Base-by-base conservation (phyloP, 1,140 invertebrate genomes). In the Pseudomyrmex gracilis region DNA sequence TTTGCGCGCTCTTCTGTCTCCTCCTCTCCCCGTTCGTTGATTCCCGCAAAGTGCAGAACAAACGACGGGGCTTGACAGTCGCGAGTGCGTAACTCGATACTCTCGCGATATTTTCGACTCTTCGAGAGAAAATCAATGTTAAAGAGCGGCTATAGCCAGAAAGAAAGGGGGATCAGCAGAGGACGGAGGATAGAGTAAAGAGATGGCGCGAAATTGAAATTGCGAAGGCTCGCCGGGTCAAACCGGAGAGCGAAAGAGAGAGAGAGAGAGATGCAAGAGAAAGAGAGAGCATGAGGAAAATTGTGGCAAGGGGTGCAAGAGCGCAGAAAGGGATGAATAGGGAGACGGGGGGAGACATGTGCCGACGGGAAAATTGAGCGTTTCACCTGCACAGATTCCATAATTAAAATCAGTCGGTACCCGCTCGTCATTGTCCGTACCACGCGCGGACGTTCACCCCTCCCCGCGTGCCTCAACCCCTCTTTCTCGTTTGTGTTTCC, bases 361-460 rank as follows among this genome's bases (percentile, higher is more conserved):
- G 76, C 73, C 49, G 83, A 74, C n/a, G 73, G 64, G 68, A 86
- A 82, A 88, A 84, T 88, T 73, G 87, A 84, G 80, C 76, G 71
- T 86, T 89, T 88, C 71, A 82, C 88, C 73, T 84, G 68, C 64
- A 85, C 66, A 68, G 66, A 88, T 92, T 90, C 86, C 78, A 87
- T 91, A 92, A 92, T 92, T 91, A 90, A 92, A 92, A 92, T 92
- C 87, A 88, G 88, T 87, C 68, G 63, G 77, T 78, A 58, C 71
- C 17, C 74, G 64, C 73, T 68, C 74, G 85, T 90, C 85, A 83
- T 89, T 88, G 88, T 90, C 77, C 84, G 34, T 13, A 55, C 60
- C 70, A 24, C 24, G 57, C 51, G 49, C 43, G 49, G 70, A 67
- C 57, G 47, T 66, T 83, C 47, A 34, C 12, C 73, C 64, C 51